Evolutionary conservation across 1,140 invertebrate genomes (phyloP).

Genomic region (Drosophila nigromelanica): DNA sequence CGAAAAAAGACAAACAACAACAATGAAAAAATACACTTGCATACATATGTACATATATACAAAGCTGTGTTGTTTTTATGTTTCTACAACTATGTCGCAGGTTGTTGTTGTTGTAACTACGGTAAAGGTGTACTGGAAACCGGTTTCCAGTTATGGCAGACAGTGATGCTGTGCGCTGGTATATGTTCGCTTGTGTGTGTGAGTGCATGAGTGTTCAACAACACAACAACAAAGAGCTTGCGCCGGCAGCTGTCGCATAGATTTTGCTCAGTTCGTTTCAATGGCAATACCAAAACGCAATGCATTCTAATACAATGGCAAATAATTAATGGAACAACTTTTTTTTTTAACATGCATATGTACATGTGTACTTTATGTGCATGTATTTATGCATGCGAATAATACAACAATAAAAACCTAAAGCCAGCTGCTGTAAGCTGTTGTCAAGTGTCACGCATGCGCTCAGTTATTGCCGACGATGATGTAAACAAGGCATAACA

Average conservation of each 20-base stretch:
- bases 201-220: constrained; percentile 22
- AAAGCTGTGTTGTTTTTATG: constrained; percentile 38
- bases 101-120: constrained; percentile 32
- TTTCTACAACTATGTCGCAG: constrained; percentile 67
- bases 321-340: constrained; percentile 59
- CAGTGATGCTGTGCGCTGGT: constrained; percentile 59
- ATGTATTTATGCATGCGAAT: constrained; percentile 1
- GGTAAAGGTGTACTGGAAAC: constrained; percentile 55
- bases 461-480: constrained; percentile 32
- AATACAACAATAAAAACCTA: constrained; percentile 23
- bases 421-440: constrained; percentile 19
- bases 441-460: constrained; percentile 68
- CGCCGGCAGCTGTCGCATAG: constrained; percentile 36
- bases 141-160: constrained; percentile 63
- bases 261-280: constrained; percentile 48
- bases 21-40: neutral
- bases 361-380: neutral
- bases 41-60: constrained; percentile 26
- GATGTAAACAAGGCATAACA: constrained; percentile 64
- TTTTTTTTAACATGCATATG: constrained; percentile 6
- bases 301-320: constrained; percentile 62
- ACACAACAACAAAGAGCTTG: constrained; percentile 18
- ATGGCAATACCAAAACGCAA: constrained; percentile 61
- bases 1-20: constrained; percentile 37
- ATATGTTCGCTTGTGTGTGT: constrained; percentile 20